Evolutionary conservation across 2,113 vertebrate species (phyloP).

Genomic region (Spilogale gracilis): DNA sequence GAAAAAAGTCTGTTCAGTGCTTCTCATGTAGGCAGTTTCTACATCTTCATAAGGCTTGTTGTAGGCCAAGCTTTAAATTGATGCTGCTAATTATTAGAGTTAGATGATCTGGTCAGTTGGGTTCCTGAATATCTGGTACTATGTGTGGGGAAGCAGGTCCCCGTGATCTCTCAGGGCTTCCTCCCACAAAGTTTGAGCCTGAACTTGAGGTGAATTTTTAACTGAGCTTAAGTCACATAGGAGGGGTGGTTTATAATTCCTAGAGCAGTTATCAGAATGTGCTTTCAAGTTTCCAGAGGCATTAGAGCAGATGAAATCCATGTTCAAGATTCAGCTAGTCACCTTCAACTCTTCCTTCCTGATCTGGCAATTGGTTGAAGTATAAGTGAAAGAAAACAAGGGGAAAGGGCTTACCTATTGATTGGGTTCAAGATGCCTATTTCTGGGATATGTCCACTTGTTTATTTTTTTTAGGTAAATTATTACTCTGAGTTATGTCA

Average conservation of each 20-base stretch:
- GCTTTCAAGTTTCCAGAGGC: not conserved
- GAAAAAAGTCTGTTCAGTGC: not conserved
- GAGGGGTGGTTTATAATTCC: not conserved
- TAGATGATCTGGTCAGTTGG: not conserved
- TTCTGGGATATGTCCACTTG: conserved; percentile 1
- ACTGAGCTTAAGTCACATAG: not conserved
- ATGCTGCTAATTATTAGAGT: not conserved
- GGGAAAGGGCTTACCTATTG: not conserved
- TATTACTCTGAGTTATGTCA: not conserved
- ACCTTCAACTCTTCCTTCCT: not conserved
- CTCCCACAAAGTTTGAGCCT: not conserved
- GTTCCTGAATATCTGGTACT: not conserved
- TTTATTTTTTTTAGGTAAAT: conserved; percentile 3
- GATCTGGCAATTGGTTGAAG: not conserved
- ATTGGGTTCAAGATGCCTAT: not conserved
- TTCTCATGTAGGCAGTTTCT: not conserved
- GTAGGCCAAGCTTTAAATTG: not conserved
- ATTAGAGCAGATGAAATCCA: not conserved
- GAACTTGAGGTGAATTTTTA: not conserved
- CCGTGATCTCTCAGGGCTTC: not conserved
- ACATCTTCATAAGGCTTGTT: not conserved
- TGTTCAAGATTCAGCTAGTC: not conserved
- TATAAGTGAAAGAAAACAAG: not conserved
- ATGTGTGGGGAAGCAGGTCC: not conserved
- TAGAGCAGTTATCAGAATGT: not conserved